Conservation (phyloP, 2,113 vertebrate species). For the Cyprinodon variegatus region DNA sequence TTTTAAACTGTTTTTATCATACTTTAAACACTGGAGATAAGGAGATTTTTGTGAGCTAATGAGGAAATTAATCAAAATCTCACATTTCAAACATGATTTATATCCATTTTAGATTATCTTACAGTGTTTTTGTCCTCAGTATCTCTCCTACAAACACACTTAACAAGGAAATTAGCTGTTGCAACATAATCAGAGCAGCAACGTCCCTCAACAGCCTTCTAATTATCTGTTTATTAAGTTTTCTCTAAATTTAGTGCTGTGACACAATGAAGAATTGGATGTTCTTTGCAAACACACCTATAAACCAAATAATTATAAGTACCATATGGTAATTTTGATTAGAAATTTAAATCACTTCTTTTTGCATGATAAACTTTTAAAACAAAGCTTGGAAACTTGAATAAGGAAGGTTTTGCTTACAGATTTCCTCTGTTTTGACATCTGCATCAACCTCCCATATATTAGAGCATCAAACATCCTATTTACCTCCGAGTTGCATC, state of each 20-base stretch:
- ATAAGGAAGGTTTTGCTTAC: too few species aligned
- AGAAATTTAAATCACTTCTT: background rate
- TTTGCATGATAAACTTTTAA: background rate
- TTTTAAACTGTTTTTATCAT: background rate
- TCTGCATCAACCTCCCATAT: too few species aligned
- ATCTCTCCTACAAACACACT: background rate
- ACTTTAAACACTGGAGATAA: conserved; percentile 9
- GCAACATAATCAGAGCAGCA: conserved; percentile 39
- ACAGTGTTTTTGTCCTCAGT: background rate
- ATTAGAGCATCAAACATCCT: background rate
- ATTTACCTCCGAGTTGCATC: background rate
- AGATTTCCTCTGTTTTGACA: too few species aligned
- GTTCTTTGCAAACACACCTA: conserved; percentile 8
- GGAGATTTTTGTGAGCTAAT: conserved; percentile 22
- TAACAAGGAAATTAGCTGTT: conserved; percentile 31
- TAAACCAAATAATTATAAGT: background rate
- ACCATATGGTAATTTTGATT: background rate
- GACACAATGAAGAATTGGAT: conserved; percentile 21
- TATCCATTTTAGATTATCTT: conserved; percentile 17
- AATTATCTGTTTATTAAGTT: conserved; percentile 54
- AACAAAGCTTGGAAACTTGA: background rate
- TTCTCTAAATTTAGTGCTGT: conserved; percentile 27
- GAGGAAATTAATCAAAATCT: conserved; percentile 6
- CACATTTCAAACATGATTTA: conserved; percentile 19
- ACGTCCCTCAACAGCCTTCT: conserved; percentile 48